A percentile compares a stretch with the other conserved stretches of the same genome.
Evolutionary conservation across 2,113 vertebrate species (phyloP).

Genomic region (Platichthys stellatus): DNA sequence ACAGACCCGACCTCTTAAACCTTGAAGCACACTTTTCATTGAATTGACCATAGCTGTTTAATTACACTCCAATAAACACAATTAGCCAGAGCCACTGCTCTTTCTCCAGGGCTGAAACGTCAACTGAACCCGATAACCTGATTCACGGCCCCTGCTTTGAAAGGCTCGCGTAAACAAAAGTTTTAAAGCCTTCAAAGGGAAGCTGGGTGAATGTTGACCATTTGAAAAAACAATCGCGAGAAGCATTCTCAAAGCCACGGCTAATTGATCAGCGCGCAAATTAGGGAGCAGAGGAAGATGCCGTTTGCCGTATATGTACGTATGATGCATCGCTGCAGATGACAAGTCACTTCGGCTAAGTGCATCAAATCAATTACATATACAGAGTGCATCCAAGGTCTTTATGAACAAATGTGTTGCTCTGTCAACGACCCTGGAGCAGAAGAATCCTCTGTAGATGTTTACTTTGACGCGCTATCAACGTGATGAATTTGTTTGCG

Average conservation of each 20-base stretch:
- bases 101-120: no score
- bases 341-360: neutral
- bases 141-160: no score
- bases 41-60: no score
- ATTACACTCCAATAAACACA: no score
- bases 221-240: no score
- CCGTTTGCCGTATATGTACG: neutral
- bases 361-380: neutral
- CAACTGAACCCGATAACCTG: no score
- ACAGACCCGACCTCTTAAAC: no score
- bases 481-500: constrained; percentile 86
- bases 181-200: no score
- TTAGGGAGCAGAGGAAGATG: neutral
- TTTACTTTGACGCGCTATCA: constrained; percentile 31
- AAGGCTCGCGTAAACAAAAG: no score
- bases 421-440: constrained; percentile 11
- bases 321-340: neutral
- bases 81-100: no score
- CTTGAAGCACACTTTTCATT: no score
- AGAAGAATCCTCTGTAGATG: constrained; percentile 52
- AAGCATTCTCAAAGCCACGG: neutral
- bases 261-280: neutral
- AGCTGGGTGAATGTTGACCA: no score
- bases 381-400: constrained; percentile 33
- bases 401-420: neutral